Conservation (phyloP, 2,888 invertebrate genomes). For the Drosophila niveifrons region DNA sequence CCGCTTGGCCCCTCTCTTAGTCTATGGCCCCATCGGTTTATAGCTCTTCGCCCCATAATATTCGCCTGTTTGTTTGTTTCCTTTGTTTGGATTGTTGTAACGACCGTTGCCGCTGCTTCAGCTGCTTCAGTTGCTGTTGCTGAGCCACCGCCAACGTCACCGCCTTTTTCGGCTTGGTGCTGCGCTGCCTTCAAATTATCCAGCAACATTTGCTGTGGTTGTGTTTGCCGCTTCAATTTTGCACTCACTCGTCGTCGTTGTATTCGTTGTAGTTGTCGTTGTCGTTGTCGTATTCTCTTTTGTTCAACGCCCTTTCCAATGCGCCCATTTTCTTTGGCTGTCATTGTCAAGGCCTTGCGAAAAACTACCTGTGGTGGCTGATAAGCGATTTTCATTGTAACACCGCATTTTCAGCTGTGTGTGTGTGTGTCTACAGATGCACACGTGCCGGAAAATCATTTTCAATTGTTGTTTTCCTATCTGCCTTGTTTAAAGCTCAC, state of each 20-base stretch:
- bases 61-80: slow-evolving; percentile 71
- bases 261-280: neutral
- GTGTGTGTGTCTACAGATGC: slow-evolving; percentile 23
- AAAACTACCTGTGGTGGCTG: slow-evolving; percentile 72
- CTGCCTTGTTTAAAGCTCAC: neutral
- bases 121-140: slow-evolving; percentile 38
- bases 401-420: slow-evolving; percentile 13
- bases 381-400: slow-evolving; percentile 45
- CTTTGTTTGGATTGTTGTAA: slow-evolving; percentile 79
- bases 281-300: slow-evolving; percentile 26
- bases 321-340: slow-evolving; percentile 70
- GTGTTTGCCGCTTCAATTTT: slow-evolving; percentile 44
- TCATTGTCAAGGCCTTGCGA: slow-evolving; percentile 75
- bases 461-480: neutral
- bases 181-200: neutral
- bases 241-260: slow-evolving; percentile 34
- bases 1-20: slow-evolving; percentile 6
- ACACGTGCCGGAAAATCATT: slow-evolving; percentile 27
- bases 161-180: neutral
- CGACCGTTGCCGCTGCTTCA: slow-evolving; percentile 52
- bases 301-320: slow-evolving; percentile 24
- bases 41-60: slow-evolving; percentile 53
- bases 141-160: slow-evolving; percentile 8
- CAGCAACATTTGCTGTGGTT: slow-evolving; percentile 11
- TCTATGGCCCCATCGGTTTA: slow-evolving; percentile 34